These are phyloP conservation scores for Drosophila sucinea DNA, from an alignment of 1,140 invertebrate species.

Conservation along the genomic window DNA sequence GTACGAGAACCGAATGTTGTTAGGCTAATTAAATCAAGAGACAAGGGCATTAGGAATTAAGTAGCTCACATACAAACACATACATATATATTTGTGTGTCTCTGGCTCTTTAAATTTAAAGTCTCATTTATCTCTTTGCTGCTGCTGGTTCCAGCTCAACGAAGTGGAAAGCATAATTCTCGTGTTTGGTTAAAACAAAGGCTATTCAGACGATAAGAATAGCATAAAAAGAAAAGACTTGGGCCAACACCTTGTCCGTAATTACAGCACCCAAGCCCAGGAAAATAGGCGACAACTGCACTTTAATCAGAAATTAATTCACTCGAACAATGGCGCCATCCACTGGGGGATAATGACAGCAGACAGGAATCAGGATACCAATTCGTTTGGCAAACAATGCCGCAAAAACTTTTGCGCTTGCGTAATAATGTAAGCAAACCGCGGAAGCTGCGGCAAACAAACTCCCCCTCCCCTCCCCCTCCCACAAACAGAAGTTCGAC, in stretches of 20 bases:
- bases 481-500: slow-evolving; percentile 1
- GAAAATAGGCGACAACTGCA: slow-evolving; percentile 11
- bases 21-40: slow-evolving; percentile 12
- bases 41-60: neutral
- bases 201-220: slow-evolving; percentile 15
- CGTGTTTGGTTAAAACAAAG: slow-evolving; percentile 7
- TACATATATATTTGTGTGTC: too few relatives aligned
- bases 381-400: slow-evolving; percentile 16
- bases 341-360: slow-evolving; percentile 8
- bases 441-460: slow-evolving; percentile 6
- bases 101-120: slow-evolving; percentile 10
- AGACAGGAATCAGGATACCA: slow-evolving; percentile 13
- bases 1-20: slow-evolving; percentile 4
- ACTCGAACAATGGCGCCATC: slow-evolving; percentile 12
- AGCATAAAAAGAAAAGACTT: neutral
- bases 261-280: slow-evolving; percentile 1
- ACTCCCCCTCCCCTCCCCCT: neutral
- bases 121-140: neutral
- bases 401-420: slow-evolving; percentile 17
- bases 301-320: slow-evolving; percentile 20
- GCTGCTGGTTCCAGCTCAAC: neutral
- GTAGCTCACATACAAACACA: neutral
- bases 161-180: slow-evolving; percentile 8
- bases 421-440: slow-evolving; percentile 10
- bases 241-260: slow-evolving; percentile 19